Conservation (phyloP, 2,797 vertebrate genomes). For the Acipenser ruthenus region DNA sequence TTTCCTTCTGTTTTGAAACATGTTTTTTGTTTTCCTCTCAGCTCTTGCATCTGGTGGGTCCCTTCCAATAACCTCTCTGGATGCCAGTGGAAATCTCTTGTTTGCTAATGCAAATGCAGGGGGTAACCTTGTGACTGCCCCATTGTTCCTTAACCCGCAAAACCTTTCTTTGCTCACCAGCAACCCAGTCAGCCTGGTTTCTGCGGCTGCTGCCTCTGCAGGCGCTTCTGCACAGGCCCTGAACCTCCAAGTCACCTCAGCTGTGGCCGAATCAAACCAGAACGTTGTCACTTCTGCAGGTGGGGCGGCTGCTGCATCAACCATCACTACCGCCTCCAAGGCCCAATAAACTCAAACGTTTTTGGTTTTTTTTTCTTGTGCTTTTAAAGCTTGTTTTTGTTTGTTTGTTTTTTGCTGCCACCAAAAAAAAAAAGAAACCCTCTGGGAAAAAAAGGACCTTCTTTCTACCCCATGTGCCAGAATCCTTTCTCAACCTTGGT, state of each 20-base stretch:
- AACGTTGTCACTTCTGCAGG: constrained; percentile 76
- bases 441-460: constrained; percentile 36
- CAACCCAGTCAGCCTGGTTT: constrained; percentile 95
- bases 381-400: constrained; percentile 41
- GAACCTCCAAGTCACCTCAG: constrained; percentile 79
- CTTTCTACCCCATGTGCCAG: constrained; percentile 23
- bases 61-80: constrained; percentile 93
- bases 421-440: constrained; percentile 55
- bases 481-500: constrained; percentile 19
- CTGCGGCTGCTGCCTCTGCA: constrained; percentile 66
- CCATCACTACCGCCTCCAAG: constrained; percentile 96
- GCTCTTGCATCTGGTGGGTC: constrained; percentile 89
- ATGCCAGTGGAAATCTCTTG: constrained; percentile 84
- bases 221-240: constrained; percentile 65
- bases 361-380: constrained; percentile 23
- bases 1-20: constrained; percentile 19
- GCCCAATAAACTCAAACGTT: constrained; percentile 76
- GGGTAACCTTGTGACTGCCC: constrained; percentile 87
- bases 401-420: constrained; percentile 66
- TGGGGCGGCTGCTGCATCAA: constrained; percentile 68
- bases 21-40: constrained; percentile 39
- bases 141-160: constrained; percentile 94
- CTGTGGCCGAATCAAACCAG: constrained; percentile 67
- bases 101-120: constrained; percentile 80
- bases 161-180: constrained; percentile 98